These are phyloP conservation scores for Drosophila parvula DNA, from an alignment of 1,140 invertebrate genomes.

Conservation along the genomic window DNA sequence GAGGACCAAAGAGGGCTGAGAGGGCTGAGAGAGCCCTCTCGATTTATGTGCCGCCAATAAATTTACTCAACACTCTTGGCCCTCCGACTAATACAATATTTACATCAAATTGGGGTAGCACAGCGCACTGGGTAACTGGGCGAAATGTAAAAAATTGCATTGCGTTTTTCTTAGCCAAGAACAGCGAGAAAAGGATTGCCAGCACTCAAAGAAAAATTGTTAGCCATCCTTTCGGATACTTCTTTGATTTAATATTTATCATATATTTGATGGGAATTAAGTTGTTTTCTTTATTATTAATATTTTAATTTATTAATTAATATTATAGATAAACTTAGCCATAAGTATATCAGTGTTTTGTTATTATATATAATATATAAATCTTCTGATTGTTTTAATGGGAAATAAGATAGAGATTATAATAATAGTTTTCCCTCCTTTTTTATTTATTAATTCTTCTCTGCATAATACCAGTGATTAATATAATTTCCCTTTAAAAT, in stretches of 20 bases:
- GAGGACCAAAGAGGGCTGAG: background rate
- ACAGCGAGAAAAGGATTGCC: background rate
- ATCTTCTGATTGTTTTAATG: no score
- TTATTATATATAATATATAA: no score
- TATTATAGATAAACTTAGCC: no score
- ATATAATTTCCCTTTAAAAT: no score
- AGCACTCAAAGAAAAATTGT: constrained; percentile 2
- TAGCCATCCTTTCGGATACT: background rate
- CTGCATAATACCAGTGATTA: no score
- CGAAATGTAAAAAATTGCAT: constrained; percentile 63
- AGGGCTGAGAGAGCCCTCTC: constrained; percentile 21
- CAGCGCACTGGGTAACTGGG: background rate
- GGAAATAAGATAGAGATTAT: no score
- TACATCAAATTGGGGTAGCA: constrained; percentile 64
- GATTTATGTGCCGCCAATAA: constrained; percentile 80
- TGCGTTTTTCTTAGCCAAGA: constrained; percentile 58
- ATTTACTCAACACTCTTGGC: constrained; percentile 77
- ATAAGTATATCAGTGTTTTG: no score
- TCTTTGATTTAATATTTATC: background rate
- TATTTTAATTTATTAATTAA: no score
- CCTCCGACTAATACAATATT: constrained; percentile 76
- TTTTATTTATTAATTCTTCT: no score
- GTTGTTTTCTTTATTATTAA: background rate
- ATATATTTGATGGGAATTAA: background rate
- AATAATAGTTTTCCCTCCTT: no score